Percentiles rank a stretch among this genome's conserved stretches.
These are phyloP conservation scores for Gymnogyps californianus DNA, from an alignment of 2,113 vertebrate species.

Conservation along the genomic window DNA sequence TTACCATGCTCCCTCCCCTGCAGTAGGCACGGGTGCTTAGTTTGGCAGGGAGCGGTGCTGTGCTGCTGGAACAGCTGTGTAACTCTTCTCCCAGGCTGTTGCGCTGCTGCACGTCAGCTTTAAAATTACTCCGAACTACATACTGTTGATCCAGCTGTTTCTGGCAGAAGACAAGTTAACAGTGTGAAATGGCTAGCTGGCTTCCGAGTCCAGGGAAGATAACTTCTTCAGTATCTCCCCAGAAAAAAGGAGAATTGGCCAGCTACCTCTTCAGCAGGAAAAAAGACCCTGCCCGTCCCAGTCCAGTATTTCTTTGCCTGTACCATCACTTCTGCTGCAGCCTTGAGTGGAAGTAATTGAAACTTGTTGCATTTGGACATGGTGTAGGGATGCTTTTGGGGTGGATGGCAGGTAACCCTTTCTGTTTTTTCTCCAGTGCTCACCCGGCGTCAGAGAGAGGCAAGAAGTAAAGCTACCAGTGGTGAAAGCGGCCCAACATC, in stretches of 20 bases:
- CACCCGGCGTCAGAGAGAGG: conserved; percentile 67
- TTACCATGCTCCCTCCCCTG: background rate
- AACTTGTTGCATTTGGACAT: background rate
- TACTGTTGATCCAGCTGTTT: background rate
- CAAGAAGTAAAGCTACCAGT: conserved; percentile 35
- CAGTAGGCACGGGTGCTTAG: background rate
- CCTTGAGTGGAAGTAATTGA: background rate
- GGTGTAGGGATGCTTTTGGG: background rate
- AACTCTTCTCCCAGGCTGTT: background rate
- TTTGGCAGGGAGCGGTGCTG: background rate
- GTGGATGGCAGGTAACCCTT: background rate
- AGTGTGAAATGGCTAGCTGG: background rate
- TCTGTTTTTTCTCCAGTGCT: conserved; percentile 47
- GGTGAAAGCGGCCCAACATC: background rate
- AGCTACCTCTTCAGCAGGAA: background rate
- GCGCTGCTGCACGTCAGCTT: background rate
- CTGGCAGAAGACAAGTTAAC: background rate
- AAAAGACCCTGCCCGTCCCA: background rate
- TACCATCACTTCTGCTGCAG: background rate
- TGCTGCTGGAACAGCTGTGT: background rate
- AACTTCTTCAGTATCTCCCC: background rate
- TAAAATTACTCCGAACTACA: background rate
- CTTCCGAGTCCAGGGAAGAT: background rate
- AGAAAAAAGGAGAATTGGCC: background rate
- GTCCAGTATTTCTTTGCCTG: background rate